phyloP scores from a whole-genome alignment of 2,797 vertebrate species.

The Scolopax rusticola region DNA sequence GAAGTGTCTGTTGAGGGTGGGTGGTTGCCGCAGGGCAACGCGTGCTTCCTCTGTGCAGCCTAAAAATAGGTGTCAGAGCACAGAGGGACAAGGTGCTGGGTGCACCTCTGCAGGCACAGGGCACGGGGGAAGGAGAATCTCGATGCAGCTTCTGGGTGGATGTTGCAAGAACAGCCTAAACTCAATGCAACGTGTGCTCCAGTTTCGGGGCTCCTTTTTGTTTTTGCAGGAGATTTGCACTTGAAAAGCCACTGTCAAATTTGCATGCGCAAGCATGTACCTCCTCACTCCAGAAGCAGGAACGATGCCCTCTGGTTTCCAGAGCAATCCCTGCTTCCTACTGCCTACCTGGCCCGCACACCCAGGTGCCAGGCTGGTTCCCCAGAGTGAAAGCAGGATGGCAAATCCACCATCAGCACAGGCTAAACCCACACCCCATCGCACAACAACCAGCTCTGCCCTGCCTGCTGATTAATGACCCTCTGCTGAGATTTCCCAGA shows the following conservation, averaged over 20 bases:
- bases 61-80: conserved; percentile 7
- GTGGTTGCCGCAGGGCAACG: neutral
- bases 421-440: neutral
- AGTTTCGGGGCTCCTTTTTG: conserved; percentile 1
- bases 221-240: conserved; percentile 36
- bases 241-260: conserved; percentile 55
- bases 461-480: neutral
- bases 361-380: neutral
- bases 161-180: neutral
- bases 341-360: neutral
- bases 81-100: neutral
- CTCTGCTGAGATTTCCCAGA: neutral
- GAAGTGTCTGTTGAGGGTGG: neutral
- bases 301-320: neutral
- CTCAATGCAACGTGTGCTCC: neutral
- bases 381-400: accelerated
- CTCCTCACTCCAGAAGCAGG: neutral
- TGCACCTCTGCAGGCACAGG: neutral
- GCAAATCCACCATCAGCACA: accelerated
- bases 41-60: neutral
- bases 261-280: neutral
- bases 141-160: neutral
- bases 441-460: neutral
- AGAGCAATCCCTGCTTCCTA: neutral
- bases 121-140: neutral